Evolutionary conservation across 2,888 invertebrate species (phyloP), one percentile per base, ranked within the genome.

Genomic region (Lysandra coridon): DNA sequence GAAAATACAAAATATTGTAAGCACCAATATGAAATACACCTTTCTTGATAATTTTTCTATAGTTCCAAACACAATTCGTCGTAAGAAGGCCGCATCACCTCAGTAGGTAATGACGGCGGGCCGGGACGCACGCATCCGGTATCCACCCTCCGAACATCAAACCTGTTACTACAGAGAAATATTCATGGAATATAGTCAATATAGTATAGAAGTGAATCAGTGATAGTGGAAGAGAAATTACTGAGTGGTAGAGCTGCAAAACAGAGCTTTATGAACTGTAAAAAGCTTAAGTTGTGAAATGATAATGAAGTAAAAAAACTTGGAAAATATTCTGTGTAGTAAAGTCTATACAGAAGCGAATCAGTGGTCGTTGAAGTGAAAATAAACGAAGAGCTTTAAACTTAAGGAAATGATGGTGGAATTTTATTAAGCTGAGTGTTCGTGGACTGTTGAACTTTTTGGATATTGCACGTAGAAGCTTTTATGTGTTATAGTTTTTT

Each of bases 31-130:
- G 0, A 10, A 6, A 12, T 10, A 12, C 7, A 79, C 75, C 30
- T 69, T 78, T 60, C 53, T 44, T 64, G 2, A 30, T 3, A 7
- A 53, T 33, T 53, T 64, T 23, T 76, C 6, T 49, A 53, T 74
- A n/a, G 44, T 73, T 73, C 14, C 33, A 73, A 37, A 30, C 30
- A 64, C 14, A 57, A 77, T 81, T 80, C 83, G 82, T 79, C 78
- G 81, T 81, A 81, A 79, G 81, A 33, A 44, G 74, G 76, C 79
- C 74, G 81, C 81, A 81, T 79, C 79, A n/a, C 79, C 79, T 37
- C 69, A 33, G 69, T 69, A 69, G 37, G 69, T 69, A 64, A 69
- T 76, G 14, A 75, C 75, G 75, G n/a, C 75, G 17, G 33, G 49
- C 30, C 75, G 49, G 75, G 75, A 49, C 75, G 30, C 10, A 23